A percentile compares a stretch with the other conserved stretches of the same genome.
phyloP scores from a whole-genome alignment of 2,888 invertebrate genomes.

The Polymixis lichenea region DNA sequence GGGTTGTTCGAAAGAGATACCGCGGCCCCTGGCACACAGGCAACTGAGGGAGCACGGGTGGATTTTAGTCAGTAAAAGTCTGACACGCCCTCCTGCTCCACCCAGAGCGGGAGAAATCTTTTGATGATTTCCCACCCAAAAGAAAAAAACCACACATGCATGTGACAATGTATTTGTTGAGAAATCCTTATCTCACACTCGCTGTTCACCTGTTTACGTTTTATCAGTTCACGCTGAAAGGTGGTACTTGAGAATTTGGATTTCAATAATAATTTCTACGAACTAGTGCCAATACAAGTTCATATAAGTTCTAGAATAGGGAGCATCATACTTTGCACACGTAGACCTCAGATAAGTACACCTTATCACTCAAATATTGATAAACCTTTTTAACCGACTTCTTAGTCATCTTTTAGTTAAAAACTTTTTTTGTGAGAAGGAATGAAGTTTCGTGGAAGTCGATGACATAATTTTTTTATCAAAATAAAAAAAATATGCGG shows the following conservation, averaged over 20 bases:
- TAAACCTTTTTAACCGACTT: constrained; percentile 47
- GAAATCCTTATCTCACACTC: constrained; percentile 48
- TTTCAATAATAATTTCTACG: constrained; percentile 45
- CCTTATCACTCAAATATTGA: constrained; percentile 31
- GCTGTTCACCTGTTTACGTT: constrained; percentile 35
- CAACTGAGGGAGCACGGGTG: too few species aligned
- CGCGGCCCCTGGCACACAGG: too few species aligned
- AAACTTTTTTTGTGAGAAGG: constrained; percentile 26
- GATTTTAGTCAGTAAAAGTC: too few species aligned
- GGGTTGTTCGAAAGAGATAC: too few species aligned
- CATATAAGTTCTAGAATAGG: constrained; percentile 36
- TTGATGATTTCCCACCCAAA: too few species aligned
- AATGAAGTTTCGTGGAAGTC: neutral
- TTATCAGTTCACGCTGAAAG: constrained; percentile 47
- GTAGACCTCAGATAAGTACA: constrained; percentile 30
- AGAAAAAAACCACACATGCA: constrained; percentile 20
- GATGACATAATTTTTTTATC: constrained; percentile 13
- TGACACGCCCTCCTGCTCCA: too few species aligned
- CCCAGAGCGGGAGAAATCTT: too few species aligned
- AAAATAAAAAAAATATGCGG: too few species aligned
- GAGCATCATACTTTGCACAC: constrained; percentile 41
- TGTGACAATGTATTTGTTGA: constrained; percentile 33
- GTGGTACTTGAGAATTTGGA: constrained; percentile 45
- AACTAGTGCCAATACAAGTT: constrained; percentile 38
- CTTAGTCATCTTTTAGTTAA: constrained; percentile 6